These are phyloP conservation scores for Genyomyrus donnyi DNA, from an alignment of 2,113 vertebrate genomes.

Conservation along the genomic window DNA sequence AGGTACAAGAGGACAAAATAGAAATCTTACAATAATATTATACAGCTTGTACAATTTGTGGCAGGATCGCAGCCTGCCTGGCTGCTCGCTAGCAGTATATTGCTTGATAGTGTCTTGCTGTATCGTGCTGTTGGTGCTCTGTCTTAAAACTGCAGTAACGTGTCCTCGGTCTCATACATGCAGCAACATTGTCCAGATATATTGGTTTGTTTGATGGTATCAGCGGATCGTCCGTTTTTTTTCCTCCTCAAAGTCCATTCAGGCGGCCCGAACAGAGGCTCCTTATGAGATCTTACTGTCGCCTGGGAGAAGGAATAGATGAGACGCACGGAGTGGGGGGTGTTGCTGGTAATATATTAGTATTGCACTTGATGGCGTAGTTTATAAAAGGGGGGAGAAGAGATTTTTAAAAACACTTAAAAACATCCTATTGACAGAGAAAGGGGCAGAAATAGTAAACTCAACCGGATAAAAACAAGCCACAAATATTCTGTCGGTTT, in stretches of 20 bases:
- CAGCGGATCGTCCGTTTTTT: conserved; percentile 25
- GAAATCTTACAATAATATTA: conserved; percentile 35
- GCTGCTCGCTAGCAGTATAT: conserved; percentile 13
- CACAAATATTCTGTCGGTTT: not conserved
- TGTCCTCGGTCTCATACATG: conserved; percentile 27
- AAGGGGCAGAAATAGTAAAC: not conserved
- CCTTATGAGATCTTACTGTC: conserved; percentile 29
- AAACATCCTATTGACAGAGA: not conserved
- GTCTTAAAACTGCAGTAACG: conserved; percentile 29
- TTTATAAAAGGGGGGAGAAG: conserved; percentile 20
- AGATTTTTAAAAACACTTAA: not conserved
- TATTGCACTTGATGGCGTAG: conserved; percentile 36
- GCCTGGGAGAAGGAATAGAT: conserved; percentile 32
- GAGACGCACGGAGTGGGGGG: conserved; percentile 18
- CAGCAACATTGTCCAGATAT: conserved; percentile 31
- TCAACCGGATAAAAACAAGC: not conserved
- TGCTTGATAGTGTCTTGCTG: conserved; percentile 26
- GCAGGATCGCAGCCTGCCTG: conserved; percentile 11
- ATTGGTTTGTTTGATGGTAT: conserved; percentile 25
- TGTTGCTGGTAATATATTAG: conserved; percentile 17
- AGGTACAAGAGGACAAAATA: conserved; percentile 45
- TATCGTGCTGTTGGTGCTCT: conserved; percentile 24
- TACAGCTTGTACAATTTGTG: conserved; percentile 17
- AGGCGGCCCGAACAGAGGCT: conserved; percentile 19
- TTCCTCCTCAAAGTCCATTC: conserved; percentile 22